phyloP scores from a whole-genome alignment of 2,797 vertebrate genomes.

The Cossypha dichroa region DNA sequence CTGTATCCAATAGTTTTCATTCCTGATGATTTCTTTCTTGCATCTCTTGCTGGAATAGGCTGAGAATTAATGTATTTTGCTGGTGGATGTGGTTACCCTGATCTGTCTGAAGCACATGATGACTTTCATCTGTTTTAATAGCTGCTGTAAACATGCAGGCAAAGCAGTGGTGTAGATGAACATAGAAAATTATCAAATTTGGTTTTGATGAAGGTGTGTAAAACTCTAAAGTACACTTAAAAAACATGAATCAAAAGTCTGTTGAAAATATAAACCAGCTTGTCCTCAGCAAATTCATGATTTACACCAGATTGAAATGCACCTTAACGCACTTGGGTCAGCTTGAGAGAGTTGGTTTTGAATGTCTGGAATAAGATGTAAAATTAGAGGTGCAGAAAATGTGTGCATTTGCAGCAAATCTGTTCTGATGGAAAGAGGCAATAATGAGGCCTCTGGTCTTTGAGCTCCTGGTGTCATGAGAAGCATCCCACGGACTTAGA shows the following conservation, averaged over 20 bases:
- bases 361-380: background rate
- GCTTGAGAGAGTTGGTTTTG: constrained; percentile 11
- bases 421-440: background rate
- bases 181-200: constrained; percentile 44
- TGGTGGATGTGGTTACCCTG: background rate
- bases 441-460: constrained; percentile 8
- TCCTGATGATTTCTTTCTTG: background rate
- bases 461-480: constrained; percentile 15
- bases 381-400: background rate
- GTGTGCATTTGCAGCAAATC: background rate
- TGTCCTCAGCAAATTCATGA: constrained; percentile 28
- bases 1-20: background rate
- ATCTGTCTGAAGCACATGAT: background rate
- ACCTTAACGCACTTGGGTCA: constrained; percentile 1
- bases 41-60: background rate
- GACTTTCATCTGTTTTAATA: constrained; percentile 51
- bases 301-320: constrained; percentile 28
- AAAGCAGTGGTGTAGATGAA: background rate
- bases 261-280: constrained; percentile 51
- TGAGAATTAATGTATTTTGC: constrained; percentile 29
- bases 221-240: constrained; percentile 24
- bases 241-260: constrained; percentile 31
- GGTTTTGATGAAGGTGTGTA: constrained; percentile 46
- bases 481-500: background rate
- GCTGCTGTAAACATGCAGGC: constrained; percentile 39